phyloP scores from a whole-genome alignment of 2,113 vertebrate species.

The Mionectes macconnelli region DNA sequence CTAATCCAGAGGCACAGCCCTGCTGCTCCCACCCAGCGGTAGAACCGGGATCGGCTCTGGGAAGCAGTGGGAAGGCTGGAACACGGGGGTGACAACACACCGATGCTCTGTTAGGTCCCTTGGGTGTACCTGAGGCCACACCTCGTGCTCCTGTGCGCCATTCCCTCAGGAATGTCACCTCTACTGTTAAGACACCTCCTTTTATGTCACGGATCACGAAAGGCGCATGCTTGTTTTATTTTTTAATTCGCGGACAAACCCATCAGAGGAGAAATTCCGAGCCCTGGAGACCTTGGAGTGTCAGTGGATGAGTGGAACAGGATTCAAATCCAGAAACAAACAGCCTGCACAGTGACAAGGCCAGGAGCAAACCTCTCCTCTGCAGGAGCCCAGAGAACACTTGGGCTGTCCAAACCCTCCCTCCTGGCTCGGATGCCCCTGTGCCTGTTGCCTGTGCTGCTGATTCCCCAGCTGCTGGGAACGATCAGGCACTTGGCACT shows the following conservation, averaged over 20 bases:
- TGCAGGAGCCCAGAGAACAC: not conserved
- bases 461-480: not conserved
- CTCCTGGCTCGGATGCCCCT: not conserved
- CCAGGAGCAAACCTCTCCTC: not conserved
- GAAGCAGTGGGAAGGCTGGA: not conserved
- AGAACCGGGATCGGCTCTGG: not conserved
- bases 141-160: not conserved
- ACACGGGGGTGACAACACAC: not conserved
- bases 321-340: not conserved
- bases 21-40: not conserved
- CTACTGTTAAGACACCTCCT: not conserved
- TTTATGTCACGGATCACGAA: not conserved
- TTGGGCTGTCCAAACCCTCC: not conserved
- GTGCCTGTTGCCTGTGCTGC: not conserved
- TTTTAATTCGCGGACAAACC: not conserved
- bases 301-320: not conserved
- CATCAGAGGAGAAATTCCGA: not conserved
- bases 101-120: not conserved
- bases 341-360: not conserved
- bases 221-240: not conserved
- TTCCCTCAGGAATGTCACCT: not conserved
- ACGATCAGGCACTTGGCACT: not conserved
- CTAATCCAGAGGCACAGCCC: not conserved
- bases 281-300: not conserved
- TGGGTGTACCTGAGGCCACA: not conserved